phyloP scores from a whole-genome alignment of 2,888 invertebrate genomes.

The Nebria salina region DNA sequence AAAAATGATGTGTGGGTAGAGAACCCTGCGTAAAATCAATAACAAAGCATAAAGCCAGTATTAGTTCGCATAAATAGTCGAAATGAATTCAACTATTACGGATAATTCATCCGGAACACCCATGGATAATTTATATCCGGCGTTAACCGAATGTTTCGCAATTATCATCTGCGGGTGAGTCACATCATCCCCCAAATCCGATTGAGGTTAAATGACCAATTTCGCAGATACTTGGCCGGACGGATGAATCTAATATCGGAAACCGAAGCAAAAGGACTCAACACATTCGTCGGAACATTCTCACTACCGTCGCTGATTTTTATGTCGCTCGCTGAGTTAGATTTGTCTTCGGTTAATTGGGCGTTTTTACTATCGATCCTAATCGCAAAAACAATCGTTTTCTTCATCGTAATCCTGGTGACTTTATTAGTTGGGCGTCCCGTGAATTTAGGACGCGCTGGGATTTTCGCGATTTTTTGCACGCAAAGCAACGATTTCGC shows the following conservation, averaged over 20 bases:
- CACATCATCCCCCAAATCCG: not conserved
- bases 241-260: slow-evolving; percentile 83
- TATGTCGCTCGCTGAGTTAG: slow-evolving; percentile 84
- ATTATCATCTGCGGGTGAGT: slow-evolving; percentile 89
- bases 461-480: slow-evolving; percentile 92
- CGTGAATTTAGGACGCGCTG: slow-evolving; percentile 83
- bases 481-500: slow-evolving; percentile 99
- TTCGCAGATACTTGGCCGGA: slow-evolving; percentile 81
- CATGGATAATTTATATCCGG: slow-evolving; percentile 88
- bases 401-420: slow-evolving; percentile 79
- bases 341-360: slow-evolving; percentile 90
- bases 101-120: slow-evolving; percentile 53
- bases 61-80: not conserved
- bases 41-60: not conserved
- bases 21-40: not conserved
- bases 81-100: slow-evolving; percentile 34
- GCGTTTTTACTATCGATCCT: slow-evolving; percentile 86
- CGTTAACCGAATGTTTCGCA: slow-evolving; percentile 90
- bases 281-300: slow-evolving; percentile 93
- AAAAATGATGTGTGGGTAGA: not conserved
- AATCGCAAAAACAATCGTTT: slow-evolving; percentile 86
- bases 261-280: slow-evolving; percentile 88
- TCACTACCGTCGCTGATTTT: slow-evolving; percentile 93
- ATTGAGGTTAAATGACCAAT: slow-evolving; percentile 12
- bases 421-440: slow-evolving; percentile 84